These are phyloP conservation scores for Branchipolynoe longqiensis DNA, from an alignment of 2,888 invertebrate genomes.

Conservation along the genomic window DNA sequence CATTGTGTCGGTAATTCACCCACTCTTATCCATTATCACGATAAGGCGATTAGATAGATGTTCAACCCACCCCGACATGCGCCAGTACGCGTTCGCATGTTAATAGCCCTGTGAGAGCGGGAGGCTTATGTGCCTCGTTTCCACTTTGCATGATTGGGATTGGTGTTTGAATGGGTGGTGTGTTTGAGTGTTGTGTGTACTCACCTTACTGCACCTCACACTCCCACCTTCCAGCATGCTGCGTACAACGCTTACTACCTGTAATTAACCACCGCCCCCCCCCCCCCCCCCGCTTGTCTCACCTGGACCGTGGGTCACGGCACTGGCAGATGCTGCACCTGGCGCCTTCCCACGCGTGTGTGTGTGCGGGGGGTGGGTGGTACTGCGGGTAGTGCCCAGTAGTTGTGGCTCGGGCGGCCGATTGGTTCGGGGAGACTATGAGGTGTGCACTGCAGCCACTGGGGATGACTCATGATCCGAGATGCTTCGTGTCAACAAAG, in stretches of 20 bases:
- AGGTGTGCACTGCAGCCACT: background rate
- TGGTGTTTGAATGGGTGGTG: background rate
- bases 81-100: conserved; percentile 20
- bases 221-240: too few relatives aligned
- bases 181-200: too few relatives aligned
- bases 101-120: background rate
- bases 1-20: too few relatives aligned
- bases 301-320: conserved; percentile 29
- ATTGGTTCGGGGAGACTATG: background rate
- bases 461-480: conserved; percentile 21
- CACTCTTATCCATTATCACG: background rate
- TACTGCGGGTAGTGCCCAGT: conserved; percentile 16
- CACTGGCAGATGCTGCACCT: conserved; percentile 27
- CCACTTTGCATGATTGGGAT: background rate
- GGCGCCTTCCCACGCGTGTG: conserved; percentile 50
- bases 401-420: background rate
- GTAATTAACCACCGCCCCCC: background rate
- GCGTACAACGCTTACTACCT: too few relatives aligned
- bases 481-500: background rate
- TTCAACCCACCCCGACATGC: background rate
- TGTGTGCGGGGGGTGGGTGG: too few relatives aligned
- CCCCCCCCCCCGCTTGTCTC: conserved; percentile 12
- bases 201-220: too few relatives aligned
- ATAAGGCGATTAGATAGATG: conserved; percentile 33
- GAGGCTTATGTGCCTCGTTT: too few relatives aligned